These are phyloP conservation scores for Eclectus roratus DNA, from an alignment of 2,113 vertebrate genomes.

Conservation along the genomic window DNA sequence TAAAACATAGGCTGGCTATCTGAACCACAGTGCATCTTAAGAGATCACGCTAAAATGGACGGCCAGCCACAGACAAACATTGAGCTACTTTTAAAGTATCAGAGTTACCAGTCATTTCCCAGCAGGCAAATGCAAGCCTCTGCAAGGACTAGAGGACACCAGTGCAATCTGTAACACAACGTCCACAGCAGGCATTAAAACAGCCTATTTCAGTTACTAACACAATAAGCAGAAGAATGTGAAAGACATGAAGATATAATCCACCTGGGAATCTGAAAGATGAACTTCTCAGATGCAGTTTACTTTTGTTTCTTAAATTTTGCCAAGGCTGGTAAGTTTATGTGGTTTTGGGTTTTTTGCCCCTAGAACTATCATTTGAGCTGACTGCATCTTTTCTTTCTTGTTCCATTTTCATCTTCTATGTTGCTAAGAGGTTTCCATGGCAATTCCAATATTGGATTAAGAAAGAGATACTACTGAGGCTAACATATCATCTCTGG, in stretches of 20 bases:
- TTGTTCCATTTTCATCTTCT: not conserved
- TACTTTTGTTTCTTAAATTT: not conserved
- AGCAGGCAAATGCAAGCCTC: not conserved
- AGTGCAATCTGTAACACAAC: not conserved
- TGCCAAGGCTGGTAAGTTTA: not conserved
- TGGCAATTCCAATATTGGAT: slow-evolving; percentile 45
- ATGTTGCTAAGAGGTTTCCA: slow-evolving; percentile 52
- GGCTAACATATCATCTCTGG: not conserved
- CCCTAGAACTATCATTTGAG: not conserved
- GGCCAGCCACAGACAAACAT: not conserved
- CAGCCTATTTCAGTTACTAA: not conserved
- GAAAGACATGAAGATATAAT: not conserved
- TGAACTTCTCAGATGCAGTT: not conserved
- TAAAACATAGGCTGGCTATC: not conserved
- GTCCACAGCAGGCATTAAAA: not conserved
- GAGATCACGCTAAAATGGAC: not conserved
- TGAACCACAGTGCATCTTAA: not conserved
- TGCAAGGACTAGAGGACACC: not conserved
- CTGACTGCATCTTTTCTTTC: not conserved
- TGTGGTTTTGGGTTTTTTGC: not conserved
- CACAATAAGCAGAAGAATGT: not conserved
- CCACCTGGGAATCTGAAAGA: not conserved
- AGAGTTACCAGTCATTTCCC: not conserved
- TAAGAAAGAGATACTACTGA: not conserved
- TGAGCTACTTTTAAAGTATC: not conserved